Evolutionary conservation across 2,113 vertebrate genomes (phyloP).

Genomic region (Scomber japonicus): DNA sequence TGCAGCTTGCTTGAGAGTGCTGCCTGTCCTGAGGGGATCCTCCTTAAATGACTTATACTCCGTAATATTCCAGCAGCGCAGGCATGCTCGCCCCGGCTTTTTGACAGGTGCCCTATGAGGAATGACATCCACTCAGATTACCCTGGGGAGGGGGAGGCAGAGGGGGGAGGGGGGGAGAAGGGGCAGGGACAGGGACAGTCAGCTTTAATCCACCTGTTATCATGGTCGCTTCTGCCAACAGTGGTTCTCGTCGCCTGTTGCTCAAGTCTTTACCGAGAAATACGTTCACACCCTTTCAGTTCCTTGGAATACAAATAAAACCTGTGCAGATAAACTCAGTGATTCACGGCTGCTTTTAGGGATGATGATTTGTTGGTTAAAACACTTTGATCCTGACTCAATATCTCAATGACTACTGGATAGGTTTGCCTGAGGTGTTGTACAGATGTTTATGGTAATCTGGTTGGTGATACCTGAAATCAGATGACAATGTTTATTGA

Average conservation of each 20-base stretch:
- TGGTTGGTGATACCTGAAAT: neutral
- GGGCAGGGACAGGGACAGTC: neutral
- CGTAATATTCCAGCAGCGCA: slow-evolving; percentile 38
- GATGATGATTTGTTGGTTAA: neutral
- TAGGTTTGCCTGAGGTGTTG: neutral
- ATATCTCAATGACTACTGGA: neutral
- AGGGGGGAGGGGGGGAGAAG: slow-evolving; percentile 9
- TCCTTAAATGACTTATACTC: slow-evolving; percentile 39
- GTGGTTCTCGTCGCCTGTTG: neutral
- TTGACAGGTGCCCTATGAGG: slow-evolving; percentile 55
- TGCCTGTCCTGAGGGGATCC: slow-evolving; percentile 29
- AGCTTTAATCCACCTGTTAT: slow-evolving; percentile 55
- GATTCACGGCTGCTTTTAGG: neutral
- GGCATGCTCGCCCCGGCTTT: slow-evolving; percentile 27
- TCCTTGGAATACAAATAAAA: slow-evolving; percentile 19
- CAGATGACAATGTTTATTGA: too few species aligned
- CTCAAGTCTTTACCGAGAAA: slow-evolving; percentile 6
- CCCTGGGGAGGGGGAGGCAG: neutral
- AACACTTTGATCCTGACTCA: neutral
- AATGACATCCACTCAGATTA: slow-evolving; percentile 61
- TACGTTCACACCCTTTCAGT: slow-evolving; percentile 4
- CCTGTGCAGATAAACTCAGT: neutral
- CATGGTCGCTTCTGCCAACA: neutral
- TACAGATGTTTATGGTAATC: too few species aligned
- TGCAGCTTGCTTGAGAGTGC: slow-evolving; percentile 14